Evolutionary conservation across 2,888 invertebrate species (phyloP).

Genomic region (Drosophila anceps): DNA sequence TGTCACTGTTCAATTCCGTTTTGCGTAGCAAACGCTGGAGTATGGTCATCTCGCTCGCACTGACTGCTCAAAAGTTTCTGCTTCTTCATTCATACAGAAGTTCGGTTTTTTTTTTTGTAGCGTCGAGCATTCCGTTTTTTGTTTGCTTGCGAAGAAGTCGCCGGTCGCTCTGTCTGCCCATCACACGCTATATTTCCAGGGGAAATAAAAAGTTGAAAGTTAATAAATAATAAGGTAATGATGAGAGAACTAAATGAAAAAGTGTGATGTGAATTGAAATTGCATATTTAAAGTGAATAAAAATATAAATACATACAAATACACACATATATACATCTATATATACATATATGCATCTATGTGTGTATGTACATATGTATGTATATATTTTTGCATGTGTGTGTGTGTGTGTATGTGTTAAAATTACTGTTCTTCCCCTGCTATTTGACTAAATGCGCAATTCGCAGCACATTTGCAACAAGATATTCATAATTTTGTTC

Average conservation of each 20-base stretch:
- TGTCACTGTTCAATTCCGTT: not conserved
- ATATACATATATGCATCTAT: not conserved
- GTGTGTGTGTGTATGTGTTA: not conserved
- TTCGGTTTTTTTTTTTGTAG: not conserved
- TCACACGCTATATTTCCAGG: not conserved
- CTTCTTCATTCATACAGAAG: not conserved
- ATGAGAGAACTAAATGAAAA: not conserved
- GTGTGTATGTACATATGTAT: too few species aligned
- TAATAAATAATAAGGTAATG: not conserved
- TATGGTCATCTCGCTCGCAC: slow-evolving; percentile 21
- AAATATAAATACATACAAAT: too few species aligned
- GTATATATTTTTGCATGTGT: not conserved
- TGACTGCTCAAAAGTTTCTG: too few species aligned
- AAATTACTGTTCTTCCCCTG: slow-evolving; percentile 11
- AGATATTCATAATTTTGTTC: not conserved
- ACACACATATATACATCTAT: too few species aligned
- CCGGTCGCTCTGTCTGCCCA: not conserved
- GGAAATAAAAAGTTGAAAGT: not conserved
- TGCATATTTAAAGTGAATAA: not conserved
- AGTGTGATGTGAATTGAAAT: not conserved
- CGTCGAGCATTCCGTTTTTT: slow-evolving; percentile 12
- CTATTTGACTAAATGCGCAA: not conserved
- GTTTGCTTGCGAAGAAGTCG: not conserved
- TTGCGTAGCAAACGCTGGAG: not conserved
- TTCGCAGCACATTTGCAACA: not conserved